Evolutionary conservation across 1,140 invertebrate species (phyloP).

Genomic region (Scaptomyza graminum): DNA sequence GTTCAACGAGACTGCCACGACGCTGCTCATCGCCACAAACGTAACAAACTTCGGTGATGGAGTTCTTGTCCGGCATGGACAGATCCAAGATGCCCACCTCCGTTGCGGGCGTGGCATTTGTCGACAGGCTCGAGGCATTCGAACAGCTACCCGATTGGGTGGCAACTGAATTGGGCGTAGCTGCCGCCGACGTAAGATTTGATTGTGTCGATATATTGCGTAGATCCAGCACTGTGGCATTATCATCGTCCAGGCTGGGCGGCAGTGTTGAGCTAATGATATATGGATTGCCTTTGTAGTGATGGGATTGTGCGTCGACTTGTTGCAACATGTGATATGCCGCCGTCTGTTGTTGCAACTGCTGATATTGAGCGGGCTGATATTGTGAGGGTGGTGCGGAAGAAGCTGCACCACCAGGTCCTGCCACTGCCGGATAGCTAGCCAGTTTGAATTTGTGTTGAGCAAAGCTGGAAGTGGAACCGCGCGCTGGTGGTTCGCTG

Average conservation of each 20-base stretch:
- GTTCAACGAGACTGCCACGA: conserved; percentile 89
- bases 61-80: conserved; percentile 96
- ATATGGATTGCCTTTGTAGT: conserved; percentile 74
- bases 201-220: conserved; percentile 55
- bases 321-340: conserved; percentile 75
- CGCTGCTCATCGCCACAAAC: conserved; percentile 94
- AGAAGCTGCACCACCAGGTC: background rate
- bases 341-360: conserved; percentile 69
- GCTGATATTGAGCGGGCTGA: conserved; percentile 70
- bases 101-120: conserved; percentile 10
- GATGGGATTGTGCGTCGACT: conserved; percentile 40
- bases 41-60: conserved; percentile 93
- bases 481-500: conserved; percentile 58
- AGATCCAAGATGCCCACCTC: conserved; percentile 92
- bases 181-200: background rate
- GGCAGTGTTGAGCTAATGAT: conserved; percentile 19
- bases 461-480: conserved; percentile 62
- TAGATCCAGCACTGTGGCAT: conserved; percentile 68
- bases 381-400: conserved; percentile 46
- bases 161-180: conserved; percentile 40
- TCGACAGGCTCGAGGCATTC: background rate
- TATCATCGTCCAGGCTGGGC: conserved; percentile 61
- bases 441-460: conserved; percentile 80
- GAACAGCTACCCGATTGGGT: conserved; percentile 16
- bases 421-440: background rate